Evolutionary conservation across 1,140 invertebrate genomes (phyloP).

Genomic region (Stratiolaelaps scimitus): DNA sequence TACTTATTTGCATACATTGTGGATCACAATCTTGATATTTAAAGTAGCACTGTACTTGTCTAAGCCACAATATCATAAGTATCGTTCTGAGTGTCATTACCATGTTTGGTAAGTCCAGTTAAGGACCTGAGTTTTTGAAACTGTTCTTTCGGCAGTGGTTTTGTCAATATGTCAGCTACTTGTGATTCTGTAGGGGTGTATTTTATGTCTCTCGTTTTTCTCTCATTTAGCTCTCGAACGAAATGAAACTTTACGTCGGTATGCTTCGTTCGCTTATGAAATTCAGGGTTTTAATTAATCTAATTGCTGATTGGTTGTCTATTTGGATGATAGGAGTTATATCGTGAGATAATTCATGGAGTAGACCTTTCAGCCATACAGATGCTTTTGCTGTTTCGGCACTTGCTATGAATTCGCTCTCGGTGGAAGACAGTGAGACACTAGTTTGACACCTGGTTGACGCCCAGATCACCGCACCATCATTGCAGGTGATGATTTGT

Average conservation of each 20-base stretch:
- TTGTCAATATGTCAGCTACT: constrained; percentile 40
- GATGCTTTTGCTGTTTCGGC: neutral
- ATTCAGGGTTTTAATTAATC: constrained; percentile 39
- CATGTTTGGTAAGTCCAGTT: too few species aligned
- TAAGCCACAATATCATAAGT: too few species aligned
- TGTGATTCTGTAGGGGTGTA: constrained; percentile 34
- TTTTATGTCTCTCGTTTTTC: constrained; percentile 12
- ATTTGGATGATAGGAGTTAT: constrained; percentile 31
- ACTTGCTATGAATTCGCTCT: too few species aligned
- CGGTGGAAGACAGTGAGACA: too few species aligned
- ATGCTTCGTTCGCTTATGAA: constrained; percentile 41
- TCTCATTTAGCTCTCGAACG: constrained; percentile 38
- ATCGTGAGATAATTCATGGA: neutral
- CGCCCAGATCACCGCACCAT: neutral
- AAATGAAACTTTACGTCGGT: constrained; percentile 41
- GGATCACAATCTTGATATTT: too few species aligned
- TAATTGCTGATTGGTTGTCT: constrained; percentile 39
- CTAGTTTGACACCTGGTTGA: neutral
- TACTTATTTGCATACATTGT: too few species aligned
- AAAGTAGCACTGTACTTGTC: too few species aligned
- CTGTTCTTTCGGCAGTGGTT: too few species aligned
- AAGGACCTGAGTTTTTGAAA: too few species aligned
- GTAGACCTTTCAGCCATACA: neutral
- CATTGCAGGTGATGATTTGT: neutral
- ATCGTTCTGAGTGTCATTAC: too few species aligned